Conservation (phyloP, 2,113 vertebrate species). For the Chaetura pelagica region DNA sequence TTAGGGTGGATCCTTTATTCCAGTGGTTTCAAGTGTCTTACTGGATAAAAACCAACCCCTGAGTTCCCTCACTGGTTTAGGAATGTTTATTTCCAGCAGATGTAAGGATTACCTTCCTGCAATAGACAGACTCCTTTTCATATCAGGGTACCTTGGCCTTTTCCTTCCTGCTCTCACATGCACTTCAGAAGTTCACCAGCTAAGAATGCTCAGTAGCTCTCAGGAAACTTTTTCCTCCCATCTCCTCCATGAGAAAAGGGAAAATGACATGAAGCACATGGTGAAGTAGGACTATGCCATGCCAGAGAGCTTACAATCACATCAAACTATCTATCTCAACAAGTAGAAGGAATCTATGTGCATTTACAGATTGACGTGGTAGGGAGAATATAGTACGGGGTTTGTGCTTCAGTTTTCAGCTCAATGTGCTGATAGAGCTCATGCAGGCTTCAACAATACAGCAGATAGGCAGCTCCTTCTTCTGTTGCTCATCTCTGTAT, state of each 20-base stretch:
- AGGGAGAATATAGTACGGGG: neutral
- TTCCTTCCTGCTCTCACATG: neutral
- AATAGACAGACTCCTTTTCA: neutral
- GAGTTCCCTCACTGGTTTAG: neutral
- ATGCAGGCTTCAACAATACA: neutral
- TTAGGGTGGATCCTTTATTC: neutral
- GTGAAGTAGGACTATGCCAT: neutral
- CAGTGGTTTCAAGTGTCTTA: neutral
- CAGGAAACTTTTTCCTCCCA: neutral
- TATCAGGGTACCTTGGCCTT: neutral
- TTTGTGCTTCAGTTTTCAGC: neutral
- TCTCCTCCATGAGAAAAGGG: neutral
- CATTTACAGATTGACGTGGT: neutral
- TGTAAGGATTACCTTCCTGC: neutral
- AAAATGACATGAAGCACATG: neutral
- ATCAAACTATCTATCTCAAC: neutral
- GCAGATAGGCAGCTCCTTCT: neutral
- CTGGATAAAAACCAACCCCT: neutral
- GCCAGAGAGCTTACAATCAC: neutral
- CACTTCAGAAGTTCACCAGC: neutral
- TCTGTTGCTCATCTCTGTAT: neutral
- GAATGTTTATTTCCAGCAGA: neutral
- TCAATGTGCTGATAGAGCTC: neutral
- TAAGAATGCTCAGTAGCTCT: neutral
- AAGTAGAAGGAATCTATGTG: neutral